phyloP scores from a whole-genome alignment of 1,140 invertebrate genomes.

The Drosophila kikkawai region DNA sequence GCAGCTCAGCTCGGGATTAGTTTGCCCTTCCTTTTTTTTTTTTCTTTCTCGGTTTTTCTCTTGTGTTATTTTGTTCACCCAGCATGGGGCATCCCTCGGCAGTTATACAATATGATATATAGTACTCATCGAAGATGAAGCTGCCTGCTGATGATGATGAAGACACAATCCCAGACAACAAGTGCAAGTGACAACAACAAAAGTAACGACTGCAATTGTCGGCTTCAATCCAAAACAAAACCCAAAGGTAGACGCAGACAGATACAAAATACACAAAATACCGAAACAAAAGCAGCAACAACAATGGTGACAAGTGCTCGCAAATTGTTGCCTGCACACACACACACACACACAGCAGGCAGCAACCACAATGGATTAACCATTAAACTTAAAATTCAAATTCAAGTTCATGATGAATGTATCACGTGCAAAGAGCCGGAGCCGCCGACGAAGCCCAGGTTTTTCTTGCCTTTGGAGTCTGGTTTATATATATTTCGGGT shows the following conservation, averaged over 20 bases:
- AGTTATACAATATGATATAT: slow-evolving; percentile 60
- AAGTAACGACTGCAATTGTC: slow-evolving; percentile 35
- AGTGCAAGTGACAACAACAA: slow-evolving; percentile 71
- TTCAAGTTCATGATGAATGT: slow-evolving; percentile 85
- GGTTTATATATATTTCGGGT: slow-evolving; percentile 19
- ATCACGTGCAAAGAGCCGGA: slow-evolving; percentile 75
- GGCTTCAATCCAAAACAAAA: slow-evolving; percentile 18
- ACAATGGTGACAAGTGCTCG: slow-evolving; percentile 68
- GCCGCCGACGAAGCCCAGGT: slow-evolving; percentile 41
- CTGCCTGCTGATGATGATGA: slow-evolving; percentile 13
- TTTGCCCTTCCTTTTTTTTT: neutral
- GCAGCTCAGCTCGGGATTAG: slow-evolving; percentile 27
- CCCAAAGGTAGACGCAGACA: slow-evolving; percentile 14
- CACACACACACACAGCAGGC: slow-evolving; percentile 16
- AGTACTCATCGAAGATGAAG: slow-evolving; percentile 21
- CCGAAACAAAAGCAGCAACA: slow-evolving; percentile 34
- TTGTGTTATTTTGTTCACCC: slow-evolving; percentile 12
- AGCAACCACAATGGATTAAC: slow-evolving; percentile 71
- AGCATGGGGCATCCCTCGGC: slow-evolving; percentile 12
- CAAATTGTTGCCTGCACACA: slow-evolving; percentile 63
- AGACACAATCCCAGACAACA: slow-evolving; percentile 31
- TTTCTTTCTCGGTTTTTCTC: neutral
- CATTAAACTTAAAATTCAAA: slow-evolving; percentile 85
- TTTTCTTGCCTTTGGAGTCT: slow-evolving; percentile 44
- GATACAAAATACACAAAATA: slow-evolving; percentile 16